Evolutionary conservation across 2,797 vertebrate genomes (phyloP), one percentile per base, ranked within the genome.

Genomic region (Trachurus trachurus): DNA sequence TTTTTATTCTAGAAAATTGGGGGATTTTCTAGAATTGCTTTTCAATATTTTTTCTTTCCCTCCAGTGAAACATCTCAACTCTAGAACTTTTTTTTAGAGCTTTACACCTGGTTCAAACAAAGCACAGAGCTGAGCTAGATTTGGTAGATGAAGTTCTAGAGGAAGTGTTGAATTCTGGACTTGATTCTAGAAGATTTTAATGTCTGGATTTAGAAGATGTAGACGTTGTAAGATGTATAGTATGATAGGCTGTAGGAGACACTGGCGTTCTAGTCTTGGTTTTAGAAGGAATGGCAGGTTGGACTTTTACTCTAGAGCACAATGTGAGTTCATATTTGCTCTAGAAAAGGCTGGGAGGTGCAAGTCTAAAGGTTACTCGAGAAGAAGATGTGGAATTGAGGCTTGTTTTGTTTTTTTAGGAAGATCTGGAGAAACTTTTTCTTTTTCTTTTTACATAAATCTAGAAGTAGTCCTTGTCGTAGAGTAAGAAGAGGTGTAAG

Each of bases 401-500:
- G 17, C 57, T 59, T n/a, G 0, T 22, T 56, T n/a, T 26, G 26
- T 26, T 26, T 26, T 26, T 26, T 26, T 1, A 21, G 49, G 21
- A 47, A 11, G 1, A 53, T 44, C 34, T 34, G 37, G 15, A 70
- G 53, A 56, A 3, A 1, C 6, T 34, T 34, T 34, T 6, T 34
- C 6, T 34, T 34, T 6, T 34, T 34, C 6, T 34, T 6, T 34
- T 39, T 54, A 57, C 17, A 15, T 9, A 3, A 59, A 26, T 80
- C 31, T 74, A 58, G 42, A 60, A 60, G 58, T 44, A 26, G 60
- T 29, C 60, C 57, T 66, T 29, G 3, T 45, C 21, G 53, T 26
- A 4, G 74, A 50, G 56, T 19, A 12, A 78, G 66, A 70, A 26
- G 61, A 66, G 53, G 34, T 10, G 54, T 69, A 50, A 74, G 34